phyloP scores from a whole-genome alignment of 2,113 vertebrate species.

The Miniopterus natalensis region DNA sequence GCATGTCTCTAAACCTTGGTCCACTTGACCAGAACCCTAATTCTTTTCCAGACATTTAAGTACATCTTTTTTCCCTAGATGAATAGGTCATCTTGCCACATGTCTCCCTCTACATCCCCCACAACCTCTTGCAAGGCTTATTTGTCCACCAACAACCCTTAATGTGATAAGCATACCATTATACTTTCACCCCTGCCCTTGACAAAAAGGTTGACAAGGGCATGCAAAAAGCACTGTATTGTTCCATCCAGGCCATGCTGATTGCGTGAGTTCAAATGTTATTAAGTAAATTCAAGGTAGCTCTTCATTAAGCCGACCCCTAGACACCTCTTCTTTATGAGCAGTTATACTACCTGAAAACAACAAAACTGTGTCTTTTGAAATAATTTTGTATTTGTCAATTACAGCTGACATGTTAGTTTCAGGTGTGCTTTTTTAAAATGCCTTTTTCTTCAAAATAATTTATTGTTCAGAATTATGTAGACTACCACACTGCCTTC shows the following conservation, averaged over 20 bases:
- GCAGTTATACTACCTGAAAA: background rate
- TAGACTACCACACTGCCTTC: background rate
- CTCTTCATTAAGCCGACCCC: background rate
- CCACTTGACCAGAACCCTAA: background rate
- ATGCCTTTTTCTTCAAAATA: background rate
- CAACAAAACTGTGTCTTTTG: background rate
- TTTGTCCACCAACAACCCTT: background rate
- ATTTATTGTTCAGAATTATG: background rate
- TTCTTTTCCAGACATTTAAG: conserved; percentile 14
- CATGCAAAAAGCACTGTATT: background rate
- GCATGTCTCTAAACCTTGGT: background rate
- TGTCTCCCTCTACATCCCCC: background rate
- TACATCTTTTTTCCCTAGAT: background rate
- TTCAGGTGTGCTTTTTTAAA: background rate
- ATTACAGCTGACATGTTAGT: background rate
- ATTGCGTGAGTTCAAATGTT: background rate
- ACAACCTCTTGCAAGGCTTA: background rate
- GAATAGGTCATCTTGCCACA: background rate
- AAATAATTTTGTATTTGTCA: background rate
- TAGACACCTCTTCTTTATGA: background rate
- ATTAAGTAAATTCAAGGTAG: background rate
- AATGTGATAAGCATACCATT: background rate
- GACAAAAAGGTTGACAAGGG: background rate
- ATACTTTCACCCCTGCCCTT: background rate
- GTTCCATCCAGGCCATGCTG: background rate